Conservation (phyloP, 1,140 invertebrate species). For the Drosophila athabasca region DNA sequence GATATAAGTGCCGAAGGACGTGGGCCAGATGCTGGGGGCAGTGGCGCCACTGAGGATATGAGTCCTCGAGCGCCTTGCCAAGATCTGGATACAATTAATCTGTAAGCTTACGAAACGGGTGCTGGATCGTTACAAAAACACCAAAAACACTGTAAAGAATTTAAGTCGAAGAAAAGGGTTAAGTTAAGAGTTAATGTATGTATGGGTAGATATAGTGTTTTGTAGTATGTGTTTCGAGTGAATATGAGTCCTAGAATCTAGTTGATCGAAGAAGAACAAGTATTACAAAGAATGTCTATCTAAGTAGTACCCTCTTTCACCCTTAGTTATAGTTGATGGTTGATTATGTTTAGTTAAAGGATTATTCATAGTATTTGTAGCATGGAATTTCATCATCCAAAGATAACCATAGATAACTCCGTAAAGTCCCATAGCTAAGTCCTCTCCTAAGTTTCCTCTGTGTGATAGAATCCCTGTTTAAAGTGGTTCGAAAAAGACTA, state of each 20-base stretch:
- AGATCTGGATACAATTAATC: constrained; percentile 88
- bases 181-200: neutral
- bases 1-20: constrained; percentile 56
- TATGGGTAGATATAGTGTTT: neutral
- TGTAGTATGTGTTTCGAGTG: neutral
- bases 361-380: constrained; percentile 21
- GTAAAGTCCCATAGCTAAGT: neutral
- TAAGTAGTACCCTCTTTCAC: neutral
- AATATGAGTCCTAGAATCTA: constrained; percentile 11
- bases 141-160: constrained; percentile 58
- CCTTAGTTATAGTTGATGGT: neutral
- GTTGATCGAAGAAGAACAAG: constrained; percentile 5
- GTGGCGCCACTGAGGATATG: constrained; percentile 60
- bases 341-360: neutral
- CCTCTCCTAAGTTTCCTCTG: too few species aligned
- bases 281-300: constrained; percentile 26
- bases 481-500: too few species aligned
- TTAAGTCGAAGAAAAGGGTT: constrained; percentile 25
- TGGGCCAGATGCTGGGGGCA: constrained; percentile 27
- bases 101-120: constrained; percentile 70
- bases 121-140: constrained; percentile 53
- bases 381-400: constrained; percentile 13
- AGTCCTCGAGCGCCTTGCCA: constrained; percentile 85
- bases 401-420: neutral
- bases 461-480: too few species aligned